Evolutionary conservation across 1,140 invertebrate species (phyloP).

Genomic region (Tetraneura akinire): DNA sequence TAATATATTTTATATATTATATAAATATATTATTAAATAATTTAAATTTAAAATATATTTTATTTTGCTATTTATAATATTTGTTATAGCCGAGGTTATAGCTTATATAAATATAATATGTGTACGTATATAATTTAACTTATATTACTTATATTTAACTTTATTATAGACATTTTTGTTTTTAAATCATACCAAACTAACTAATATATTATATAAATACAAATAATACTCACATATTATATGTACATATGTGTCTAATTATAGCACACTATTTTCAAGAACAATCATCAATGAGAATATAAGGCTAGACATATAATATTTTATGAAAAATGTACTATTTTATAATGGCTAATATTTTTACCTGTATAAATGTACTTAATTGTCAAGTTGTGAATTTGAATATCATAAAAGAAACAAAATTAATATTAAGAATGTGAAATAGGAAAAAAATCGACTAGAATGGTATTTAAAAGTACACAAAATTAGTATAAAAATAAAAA

Average conservation of each 20-base stretch:
- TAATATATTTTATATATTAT: constrained; percentile 27
- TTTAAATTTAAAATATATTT: constrained; percentile 4
- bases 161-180: no score
- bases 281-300: no score
- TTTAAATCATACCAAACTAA: no score
- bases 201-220: no score
- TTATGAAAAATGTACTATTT: neutral
- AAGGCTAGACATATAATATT: no score
- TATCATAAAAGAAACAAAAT: neutral
- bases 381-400: constrained; percentile 13
- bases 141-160: no score
- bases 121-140: neutral
- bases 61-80: neutral
- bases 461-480: constrained; percentile 38
- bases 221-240: neutral
- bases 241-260: no score
- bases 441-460: constrained; percentile 2
- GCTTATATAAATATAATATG: neutral
- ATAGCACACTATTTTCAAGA: no score
- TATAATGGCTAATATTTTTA: no score
- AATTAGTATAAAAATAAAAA: constrained; percentile 45
- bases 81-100: neutral
- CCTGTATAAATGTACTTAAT: constrained; percentile 2
- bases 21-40: neutral
- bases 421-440: neutral